These are phyloP conservation scores for Drosophila hydei DNA, from an alignment of 1,140 invertebrate species.

Conservation along the genomic window DNA sequence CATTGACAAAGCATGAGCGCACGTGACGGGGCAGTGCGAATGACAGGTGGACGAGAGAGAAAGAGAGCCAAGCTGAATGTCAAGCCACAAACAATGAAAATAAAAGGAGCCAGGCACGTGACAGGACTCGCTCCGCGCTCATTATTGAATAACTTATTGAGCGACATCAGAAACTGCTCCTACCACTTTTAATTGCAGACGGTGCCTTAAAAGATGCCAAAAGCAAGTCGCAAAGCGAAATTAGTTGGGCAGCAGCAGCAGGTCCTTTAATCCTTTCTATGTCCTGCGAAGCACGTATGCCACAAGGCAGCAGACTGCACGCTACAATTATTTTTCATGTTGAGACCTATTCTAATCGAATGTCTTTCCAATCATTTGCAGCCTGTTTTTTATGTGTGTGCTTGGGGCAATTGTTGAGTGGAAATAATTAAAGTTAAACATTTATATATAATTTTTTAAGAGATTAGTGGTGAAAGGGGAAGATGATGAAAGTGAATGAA, in stretches of 20 bases:
- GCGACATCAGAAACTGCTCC: not conserved
- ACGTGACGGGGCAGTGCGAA: conserved; percentile 66
- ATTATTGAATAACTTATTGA: conserved; percentile 77
- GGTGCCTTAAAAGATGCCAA: conserved; percentile 7
- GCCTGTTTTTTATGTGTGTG: too few species aligned
- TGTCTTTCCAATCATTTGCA: conserved; percentile 10
- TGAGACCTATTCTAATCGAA: conserved; percentile 29
- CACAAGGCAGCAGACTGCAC: conserved; percentile 36
- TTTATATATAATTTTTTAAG: too few species aligned
- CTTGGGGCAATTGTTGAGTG: not conserved
- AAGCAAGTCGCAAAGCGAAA: conserved; percentile 22
- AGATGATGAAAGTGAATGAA: too few species aligned
- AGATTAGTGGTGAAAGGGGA: too few species aligned
- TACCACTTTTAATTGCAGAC: conserved; percentile 57
- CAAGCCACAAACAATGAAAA: conserved; percentile 66
- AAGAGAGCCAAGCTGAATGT: conserved; percentile 22
- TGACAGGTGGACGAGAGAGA: conserved; percentile 62
- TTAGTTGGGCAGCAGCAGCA: conserved; percentile 18
- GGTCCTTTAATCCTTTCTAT: conserved; percentile 67
- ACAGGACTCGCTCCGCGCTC: conserved; percentile 65
- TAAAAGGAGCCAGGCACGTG: conserved; percentile 72
- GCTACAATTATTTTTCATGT: conserved; percentile 43
- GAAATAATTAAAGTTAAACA: conserved; percentile 28
- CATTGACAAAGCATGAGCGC: conserved; percentile 70
- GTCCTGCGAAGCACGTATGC: conserved; percentile 62